These are phyloP conservation scores for Germaria angustata DNA, from an alignment of 2,888 invertebrate species.

Conservation along the genomic window DNA sequence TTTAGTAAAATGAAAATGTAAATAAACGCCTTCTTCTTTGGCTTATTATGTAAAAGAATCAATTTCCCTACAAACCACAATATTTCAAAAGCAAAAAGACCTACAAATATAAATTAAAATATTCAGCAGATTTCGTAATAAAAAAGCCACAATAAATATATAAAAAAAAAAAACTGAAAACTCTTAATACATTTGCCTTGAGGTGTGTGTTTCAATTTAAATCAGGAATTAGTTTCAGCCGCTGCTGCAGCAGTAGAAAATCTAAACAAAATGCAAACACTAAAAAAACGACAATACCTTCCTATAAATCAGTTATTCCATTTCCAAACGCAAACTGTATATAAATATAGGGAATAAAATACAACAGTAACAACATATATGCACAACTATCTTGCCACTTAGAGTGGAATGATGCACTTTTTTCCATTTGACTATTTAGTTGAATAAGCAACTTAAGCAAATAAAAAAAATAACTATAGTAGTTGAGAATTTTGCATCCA, in stretches of 20 bases:
- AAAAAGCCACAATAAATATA: not conserved
- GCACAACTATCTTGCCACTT: constrained; percentile 12
- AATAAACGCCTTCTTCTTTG: not conserved
- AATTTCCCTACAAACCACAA: constrained; percentile 45
- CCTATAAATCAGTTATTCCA: constrained; percentile 60
- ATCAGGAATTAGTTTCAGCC: constrained; percentile 18
- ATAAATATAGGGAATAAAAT: constrained; percentile 22
- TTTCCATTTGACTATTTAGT: constrained; percentile 15
- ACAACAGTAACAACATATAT: not conserved
- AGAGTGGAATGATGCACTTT: not conserved
- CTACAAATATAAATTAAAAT: constrained; percentile 28
- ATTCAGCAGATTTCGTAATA: constrained; percentile 21
- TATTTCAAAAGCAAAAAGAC: constrained; percentile 10
- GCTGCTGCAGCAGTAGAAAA: not conserved
- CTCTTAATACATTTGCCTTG: constrained; percentile 24
- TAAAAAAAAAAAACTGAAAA: not conserved
- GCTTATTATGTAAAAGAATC: not conserved
- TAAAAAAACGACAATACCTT: constrained; percentile 17
- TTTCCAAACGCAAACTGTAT: constrained; percentile 33
- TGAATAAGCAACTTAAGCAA: not conserved
- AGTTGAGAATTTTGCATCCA: constrained; percentile 25
- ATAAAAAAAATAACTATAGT: not conserved
- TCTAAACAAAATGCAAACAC: not conserved
- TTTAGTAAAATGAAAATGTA: constrained; percentile 12
- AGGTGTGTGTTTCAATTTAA: constrained; percentile 40